phyloP scores from a whole-genome alignment of 2,113 vertebrate species.

The Spilogale gracilis region DNA sequence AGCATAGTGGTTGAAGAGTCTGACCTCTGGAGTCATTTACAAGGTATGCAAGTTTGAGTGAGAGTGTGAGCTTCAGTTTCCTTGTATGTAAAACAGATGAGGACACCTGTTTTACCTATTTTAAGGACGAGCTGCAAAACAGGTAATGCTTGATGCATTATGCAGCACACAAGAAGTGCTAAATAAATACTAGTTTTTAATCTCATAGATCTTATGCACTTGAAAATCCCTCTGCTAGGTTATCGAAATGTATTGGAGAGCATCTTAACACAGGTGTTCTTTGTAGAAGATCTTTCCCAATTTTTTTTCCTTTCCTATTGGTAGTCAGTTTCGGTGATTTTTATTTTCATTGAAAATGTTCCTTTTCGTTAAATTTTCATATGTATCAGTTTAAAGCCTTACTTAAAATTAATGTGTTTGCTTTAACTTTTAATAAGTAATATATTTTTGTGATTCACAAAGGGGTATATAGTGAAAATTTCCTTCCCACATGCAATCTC shows the following conservation, averaged over 20 bases:
- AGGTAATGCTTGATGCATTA: not conserved
- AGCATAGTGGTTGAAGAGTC: not conserved
- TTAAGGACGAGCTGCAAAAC: not conserved
- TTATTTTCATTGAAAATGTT: constrained; percentile 39
- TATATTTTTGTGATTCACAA: not conserved
- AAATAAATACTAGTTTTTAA: not conserved
- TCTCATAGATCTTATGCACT: not conserved
- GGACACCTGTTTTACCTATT: not conserved
- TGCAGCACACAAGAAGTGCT: not conserved
- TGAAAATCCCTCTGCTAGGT: not conserved
- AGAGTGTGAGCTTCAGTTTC: not conserved
- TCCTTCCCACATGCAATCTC: not conserved
- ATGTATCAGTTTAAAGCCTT: not conserved
- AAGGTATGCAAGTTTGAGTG: not conserved
- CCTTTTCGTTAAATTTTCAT: constrained; percentile 42
- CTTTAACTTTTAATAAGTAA: not conserved
- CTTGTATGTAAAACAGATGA: not conserved
- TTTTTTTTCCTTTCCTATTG: not conserved
- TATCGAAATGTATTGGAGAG: not conserved
- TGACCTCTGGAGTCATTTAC: not conserved
- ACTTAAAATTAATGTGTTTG: not conserved
- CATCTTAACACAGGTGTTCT: not conserved
- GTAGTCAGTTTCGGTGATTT: constrained; percentile 33
- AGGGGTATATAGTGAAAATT: not conserved
- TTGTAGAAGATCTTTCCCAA: not conserved